phyloP scores from a whole-genome alignment of 1,140 invertebrate species.

The Hestina assimilis region DNA sequence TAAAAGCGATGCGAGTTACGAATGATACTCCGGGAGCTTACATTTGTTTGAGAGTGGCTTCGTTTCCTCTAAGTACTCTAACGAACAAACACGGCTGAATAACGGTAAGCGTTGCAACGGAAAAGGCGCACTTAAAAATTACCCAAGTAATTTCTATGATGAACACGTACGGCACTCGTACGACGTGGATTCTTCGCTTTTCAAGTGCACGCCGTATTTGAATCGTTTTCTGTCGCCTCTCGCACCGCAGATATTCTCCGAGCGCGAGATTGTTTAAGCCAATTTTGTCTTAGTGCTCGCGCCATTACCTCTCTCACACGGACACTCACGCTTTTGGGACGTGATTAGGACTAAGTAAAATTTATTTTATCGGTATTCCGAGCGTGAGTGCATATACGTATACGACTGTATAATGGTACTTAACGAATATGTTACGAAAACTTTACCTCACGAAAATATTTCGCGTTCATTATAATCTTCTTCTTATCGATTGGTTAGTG shows the following conservation, averaged over 20 bases:
- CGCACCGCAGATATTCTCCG: conserved; percentile 44
- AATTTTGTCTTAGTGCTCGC: conserved; percentile 64
- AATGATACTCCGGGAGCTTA: conserved; percentile 52
- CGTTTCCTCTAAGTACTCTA: conserved; percentile 61
- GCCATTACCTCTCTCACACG: conserved; percentile 54
- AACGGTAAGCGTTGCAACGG: conserved; percentile 65
- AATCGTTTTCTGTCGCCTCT: conserved; percentile 45
- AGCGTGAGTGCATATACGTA: conserved; percentile 26
- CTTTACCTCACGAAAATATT: neutral
- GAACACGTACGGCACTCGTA: conserved; percentile 57
- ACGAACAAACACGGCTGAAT: conserved; percentile 56
- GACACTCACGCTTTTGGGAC: conserved; percentile 48
- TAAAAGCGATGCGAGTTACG: conserved; percentile 44
- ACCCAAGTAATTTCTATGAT: conserved; percentile 67
- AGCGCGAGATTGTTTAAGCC: conserved; percentile 62
- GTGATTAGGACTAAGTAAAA: conserved; percentile 64
- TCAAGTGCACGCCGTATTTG: conserved; percentile 59
- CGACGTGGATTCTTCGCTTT: conserved; percentile 32
- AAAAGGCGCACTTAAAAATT: conserved; percentile 74
- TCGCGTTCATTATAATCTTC: too few relatives aligned
- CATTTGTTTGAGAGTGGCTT: conserved; percentile 70
- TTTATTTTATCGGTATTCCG: conserved; percentile 54
- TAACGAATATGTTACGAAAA: neutral
- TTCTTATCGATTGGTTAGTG: too few relatives aligned
- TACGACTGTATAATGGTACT: conserved; percentile 1